Evolutionary conservation across 2,888 invertebrate species (phyloP).

Genomic region (Nymphalis urticae): DNA sequence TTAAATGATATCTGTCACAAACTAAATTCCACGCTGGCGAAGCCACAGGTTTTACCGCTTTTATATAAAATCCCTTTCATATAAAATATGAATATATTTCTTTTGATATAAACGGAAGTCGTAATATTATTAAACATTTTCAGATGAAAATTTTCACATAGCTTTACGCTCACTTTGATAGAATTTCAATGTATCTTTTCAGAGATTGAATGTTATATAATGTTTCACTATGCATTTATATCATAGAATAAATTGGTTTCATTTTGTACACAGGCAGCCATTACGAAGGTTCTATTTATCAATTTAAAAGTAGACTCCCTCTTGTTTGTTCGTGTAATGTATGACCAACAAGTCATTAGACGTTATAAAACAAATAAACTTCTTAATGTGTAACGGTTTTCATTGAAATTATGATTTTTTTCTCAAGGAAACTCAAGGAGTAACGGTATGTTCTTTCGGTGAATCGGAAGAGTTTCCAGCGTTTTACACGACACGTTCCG

Average conservation of each 20-base stretch:
- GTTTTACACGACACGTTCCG: conserved; percentile 93
- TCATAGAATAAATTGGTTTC: neutral
- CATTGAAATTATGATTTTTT: conserved; percentile 1
- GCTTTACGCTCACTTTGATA: neutral
- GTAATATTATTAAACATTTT: conserved; percentile 4
- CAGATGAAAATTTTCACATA: conserved; percentile 1
- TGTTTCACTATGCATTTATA: neutral
- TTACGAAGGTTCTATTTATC: neutral
- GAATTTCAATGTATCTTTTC: neutral
- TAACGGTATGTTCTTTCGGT: conserved; percentile 91
- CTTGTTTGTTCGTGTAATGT: conserved; percentile 2
- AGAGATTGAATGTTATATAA: neutral
- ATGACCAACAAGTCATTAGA: conserved; percentile 1
- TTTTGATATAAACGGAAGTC: neutral
- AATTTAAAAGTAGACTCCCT: neutral
- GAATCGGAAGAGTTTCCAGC: conserved; percentile 91
- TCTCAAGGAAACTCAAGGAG: conserved; percentile 94
- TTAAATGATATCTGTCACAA: no score
- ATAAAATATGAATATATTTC: neutral
- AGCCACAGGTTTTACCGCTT: no score
- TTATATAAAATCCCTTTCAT: neutral
- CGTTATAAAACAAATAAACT: neutral
- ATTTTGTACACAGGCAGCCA: neutral
- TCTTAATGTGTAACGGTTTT: neutral
- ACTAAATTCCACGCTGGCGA: no score